A percentile compares a stretch with the other conserved stretches of the same genome.
Conservation (phyloP, 2,888 invertebrate genomes). For the Cryptocephalus moraei region DNA sequence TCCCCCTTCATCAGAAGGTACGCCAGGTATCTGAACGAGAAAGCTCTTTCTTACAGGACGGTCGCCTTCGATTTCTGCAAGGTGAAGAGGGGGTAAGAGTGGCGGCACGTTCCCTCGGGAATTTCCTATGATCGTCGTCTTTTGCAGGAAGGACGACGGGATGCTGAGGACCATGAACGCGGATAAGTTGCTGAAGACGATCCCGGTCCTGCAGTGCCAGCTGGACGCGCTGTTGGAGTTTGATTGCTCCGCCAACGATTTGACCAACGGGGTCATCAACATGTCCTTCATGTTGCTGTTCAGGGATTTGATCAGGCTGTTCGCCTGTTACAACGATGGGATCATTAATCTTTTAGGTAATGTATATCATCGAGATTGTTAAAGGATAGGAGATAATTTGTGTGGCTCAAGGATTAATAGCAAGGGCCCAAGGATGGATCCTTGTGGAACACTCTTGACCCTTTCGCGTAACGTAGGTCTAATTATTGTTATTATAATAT, state of each 20-base stretch:
- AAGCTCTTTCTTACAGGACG: constrained; percentile 94
- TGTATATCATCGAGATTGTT: not conserved
- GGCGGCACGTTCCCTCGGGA: not conserved
- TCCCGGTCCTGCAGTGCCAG: constrained; percentile 92
- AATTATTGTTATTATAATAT: too few relatives aligned
- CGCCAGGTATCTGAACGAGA: constrained; percentile 97
- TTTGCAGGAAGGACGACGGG: constrained; percentile 86
- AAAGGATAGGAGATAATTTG: not conserved
- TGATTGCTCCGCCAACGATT: constrained; percentile 92
- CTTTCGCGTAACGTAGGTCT: not conserved
- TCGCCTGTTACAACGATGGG: constrained; percentile 99
- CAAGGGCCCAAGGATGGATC: too few relatives aligned
- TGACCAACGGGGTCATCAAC: constrained; percentile 87
- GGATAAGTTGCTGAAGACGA: constrained; percentile 91
- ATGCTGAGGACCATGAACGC: constrained; percentile 94
- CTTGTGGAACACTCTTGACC: too few relatives aligned
- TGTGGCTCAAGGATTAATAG: not conserved
- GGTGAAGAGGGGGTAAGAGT: constrained; percentile 88
- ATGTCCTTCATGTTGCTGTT: constrained; percentile 76
- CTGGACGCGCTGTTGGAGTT: constrained; percentile 93
- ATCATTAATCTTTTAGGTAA: constrained; percentile 89
- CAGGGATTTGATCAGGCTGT: constrained; percentile 77
- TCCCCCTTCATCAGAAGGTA: constrained; percentile 96
- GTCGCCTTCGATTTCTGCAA: constrained; percentile 99
- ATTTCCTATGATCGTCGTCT: not conserved